Base-by-base conservation (phyloP, 2,113 vertebrate genomes). In the Edolisoma coerulescens region DNA sequence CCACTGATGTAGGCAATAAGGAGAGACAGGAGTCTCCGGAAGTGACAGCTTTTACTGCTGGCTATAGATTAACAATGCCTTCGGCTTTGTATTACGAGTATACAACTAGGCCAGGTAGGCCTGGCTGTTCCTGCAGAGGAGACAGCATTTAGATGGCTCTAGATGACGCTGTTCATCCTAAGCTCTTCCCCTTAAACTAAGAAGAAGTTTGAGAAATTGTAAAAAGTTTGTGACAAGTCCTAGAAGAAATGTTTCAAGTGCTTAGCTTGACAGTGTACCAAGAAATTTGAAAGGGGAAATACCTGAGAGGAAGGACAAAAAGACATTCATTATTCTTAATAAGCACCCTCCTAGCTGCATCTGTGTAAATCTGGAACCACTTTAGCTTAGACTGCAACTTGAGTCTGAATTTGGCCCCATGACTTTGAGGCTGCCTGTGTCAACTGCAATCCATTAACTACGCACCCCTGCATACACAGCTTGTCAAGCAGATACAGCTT, bases 401-500 rank as follows among this genome's bases (percentile, higher is more conserved):
- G 23, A 87, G 39, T 57, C 32, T 65, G 28, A 77, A 77, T 3
- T 3, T 15, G 7, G 22, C n/a, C 47, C 28, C 12, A 1, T 10
- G 39, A 68, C 57, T 83, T 27, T 47, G 26, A 91, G 33, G 64
- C 24, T 75, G 37, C 41, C 42, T 30, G 21, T 30, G 9, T 22
- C 53, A 76, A 27, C 11, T n/a, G 47, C 50, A 61, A 41, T 22
- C 44, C 3, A 4, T 49, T 67, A 91, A 32, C 28, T 53, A 45
- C 0, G 0, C 11, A 49, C 2, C 20, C 18, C 42, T 24, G 19
- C 23, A 39, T 2, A n/a, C 7, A 71, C 15, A 81, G 19, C 22
- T 47, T 88, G 14, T 20, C 60, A 74, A 52, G 17, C 3, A 64
- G 32, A 53, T 50, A 9, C 0, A 71, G 44, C 16, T 35, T 47